Base-by-base conservation (phyloP, 2,888 invertebrate genomes). In the Dorcus hopei region DNA sequence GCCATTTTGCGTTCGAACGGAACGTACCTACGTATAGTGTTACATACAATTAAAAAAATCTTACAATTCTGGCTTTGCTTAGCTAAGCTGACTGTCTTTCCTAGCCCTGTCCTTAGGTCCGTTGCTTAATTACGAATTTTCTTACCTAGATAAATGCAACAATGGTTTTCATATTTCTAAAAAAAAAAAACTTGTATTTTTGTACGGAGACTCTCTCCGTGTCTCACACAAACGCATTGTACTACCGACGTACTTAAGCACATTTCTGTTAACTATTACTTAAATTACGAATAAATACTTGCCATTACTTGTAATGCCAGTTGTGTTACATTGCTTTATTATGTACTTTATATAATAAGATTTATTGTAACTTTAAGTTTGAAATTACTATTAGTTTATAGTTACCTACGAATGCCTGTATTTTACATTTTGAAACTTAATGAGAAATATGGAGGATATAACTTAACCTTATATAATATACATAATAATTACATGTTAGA, bases 271-370 rank as follows among this genome's bases (percentile, higher is more conserved):
- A 59, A 59, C 59, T 59, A 59, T 59, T 54, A 59, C 40, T 59
- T 54, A 43, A 45, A 49, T 48, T 23, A 49, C 9, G 51, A 51
- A 55, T 51, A 49, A 38, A 52, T 59, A 65, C 67, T 69, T 70
- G 70, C 70, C 70, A 70, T 59, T 59, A 59, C 54, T 45, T 68
- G 67, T 66, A 68, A 70, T 66, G 70, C 70, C 70, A 70, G 70
- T 70, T 66, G 64, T 66, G 38, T 49, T 56, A 58, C 52, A 52
- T 54, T 53, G 52, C 56, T 54, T 38, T 59, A 54, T 55, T 55
- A 51, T 49, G 48, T 52, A 52, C 47, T 51, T 26, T 40, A 55
- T 52, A 49, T 43, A 42, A 38, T 40, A 39, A 54, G 39, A 26
- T 23, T 56, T 50, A 56, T 50, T 41, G n/a, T 56, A 56, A 9